These are phyloP conservation scores for Porites divaricata DNA, from an alignment of 92 coral and sea anemone genomes.

Conservation along the genomic window DNA sequence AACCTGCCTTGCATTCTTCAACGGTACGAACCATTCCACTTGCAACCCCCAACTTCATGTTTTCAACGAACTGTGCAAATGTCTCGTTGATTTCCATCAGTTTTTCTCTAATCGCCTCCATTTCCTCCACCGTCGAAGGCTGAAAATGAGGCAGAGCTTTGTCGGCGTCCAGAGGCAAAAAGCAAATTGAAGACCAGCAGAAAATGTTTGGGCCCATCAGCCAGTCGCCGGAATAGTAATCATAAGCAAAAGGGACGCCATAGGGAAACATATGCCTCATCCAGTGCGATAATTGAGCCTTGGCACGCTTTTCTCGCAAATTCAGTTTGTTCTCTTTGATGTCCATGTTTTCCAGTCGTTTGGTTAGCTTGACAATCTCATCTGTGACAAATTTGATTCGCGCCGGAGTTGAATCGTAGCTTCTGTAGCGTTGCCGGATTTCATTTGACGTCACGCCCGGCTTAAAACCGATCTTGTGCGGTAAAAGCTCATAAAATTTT, in stretches of 20 bases:
- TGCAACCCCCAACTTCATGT: slow-evolving; percentile 61
- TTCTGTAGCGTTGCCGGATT: slow-evolving; percentile 49
- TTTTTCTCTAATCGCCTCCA: slow-evolving; percentile 52
- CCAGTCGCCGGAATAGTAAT: slow-evolving; percentile 74
- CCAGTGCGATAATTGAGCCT: slow-evolving; percentile 60
- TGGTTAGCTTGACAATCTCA: slow-evolving; percentile 35
- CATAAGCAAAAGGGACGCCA: slow-evolving; percentile 70
- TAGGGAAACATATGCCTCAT: slow-evolving; percentile 54
- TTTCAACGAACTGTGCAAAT: slow-evolving; percentile 55
- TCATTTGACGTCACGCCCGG: slow-evolving; percentile 53
- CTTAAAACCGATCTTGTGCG: slow-evolving; percentile 66
- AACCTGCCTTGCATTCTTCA: slow-evolving; percentile 68
- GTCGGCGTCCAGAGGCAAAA: slow-evolving; percentile 14
- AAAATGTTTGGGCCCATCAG: slow-evolving; percentile 68
- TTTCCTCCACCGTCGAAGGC: slow-evolving; percentile 59
- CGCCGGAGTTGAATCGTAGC: slow-evolving; percentile 59
- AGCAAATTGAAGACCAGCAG: slow-evolving; percentile 73
- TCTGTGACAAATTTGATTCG: slow-evolving; percentile 57
- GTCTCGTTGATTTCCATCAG: slow-evolving; percentile 58
- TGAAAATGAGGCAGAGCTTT: slow-evolving; percentile 34
- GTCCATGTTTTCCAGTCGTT: slow-evolving; percentile 43
- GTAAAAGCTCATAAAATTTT: slow-evolving; percentile 66
- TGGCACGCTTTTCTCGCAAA: slow-evolving; percentile 65
- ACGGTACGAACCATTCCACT: slow-evolving; percentile 74
- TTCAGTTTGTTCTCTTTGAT: slow-evolving; percentile 37